Percentiles rank a stretch among this genome's conserved stretches.
Conservation (phyloP, 2,113 vertebrate genomes). For the Osmerus eperlanus region DNA sequence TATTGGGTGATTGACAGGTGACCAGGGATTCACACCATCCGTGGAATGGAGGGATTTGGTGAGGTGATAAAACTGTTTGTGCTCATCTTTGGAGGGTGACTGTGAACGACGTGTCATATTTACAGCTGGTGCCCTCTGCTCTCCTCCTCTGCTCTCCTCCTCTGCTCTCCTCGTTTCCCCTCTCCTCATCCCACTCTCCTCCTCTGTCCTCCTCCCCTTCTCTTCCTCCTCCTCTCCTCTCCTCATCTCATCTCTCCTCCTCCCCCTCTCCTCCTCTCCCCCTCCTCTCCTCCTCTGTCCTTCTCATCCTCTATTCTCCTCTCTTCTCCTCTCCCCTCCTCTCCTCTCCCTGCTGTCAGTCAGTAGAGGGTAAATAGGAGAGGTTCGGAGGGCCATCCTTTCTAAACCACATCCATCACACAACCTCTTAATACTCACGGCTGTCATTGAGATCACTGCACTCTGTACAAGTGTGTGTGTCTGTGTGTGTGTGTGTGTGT, state of each 20-base stretch:
- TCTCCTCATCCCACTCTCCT: neutral
- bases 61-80: constrained; percentile 25
- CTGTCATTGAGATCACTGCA: constrained; percentile 54
- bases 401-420: constrained; percentile 68
- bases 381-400: constrained; percentile 66
- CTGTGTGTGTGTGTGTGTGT: neutral
- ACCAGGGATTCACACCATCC: constrained; percentile 18
- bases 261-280: too few relatives aligned
- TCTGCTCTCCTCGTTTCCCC: neutral
- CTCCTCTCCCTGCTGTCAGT: constrained; percentile 46
- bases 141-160: constrained; percentile 7
- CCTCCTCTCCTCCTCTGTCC: too few relatives aligned
- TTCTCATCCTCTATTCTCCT: neutral
- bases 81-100: constrained; percentile 28
- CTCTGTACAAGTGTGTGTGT: constrained; percentile 12
- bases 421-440: constrained; percentile 69
- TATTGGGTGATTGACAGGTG: constrained; percentile 33
- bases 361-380: constrained; percentile 65
- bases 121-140: neutral
- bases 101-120: constrained; percentile 2
- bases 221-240: too few relatives aligned
- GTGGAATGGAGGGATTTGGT: constrained; percentile 32
- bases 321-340: neutral
- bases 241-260: too few relatives aligned
- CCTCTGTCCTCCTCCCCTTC: too few relatives aligned